phyloP scores from a whole-genome alignment of 2,797 vertebrate species.

The Poecilia picta region DNA sequence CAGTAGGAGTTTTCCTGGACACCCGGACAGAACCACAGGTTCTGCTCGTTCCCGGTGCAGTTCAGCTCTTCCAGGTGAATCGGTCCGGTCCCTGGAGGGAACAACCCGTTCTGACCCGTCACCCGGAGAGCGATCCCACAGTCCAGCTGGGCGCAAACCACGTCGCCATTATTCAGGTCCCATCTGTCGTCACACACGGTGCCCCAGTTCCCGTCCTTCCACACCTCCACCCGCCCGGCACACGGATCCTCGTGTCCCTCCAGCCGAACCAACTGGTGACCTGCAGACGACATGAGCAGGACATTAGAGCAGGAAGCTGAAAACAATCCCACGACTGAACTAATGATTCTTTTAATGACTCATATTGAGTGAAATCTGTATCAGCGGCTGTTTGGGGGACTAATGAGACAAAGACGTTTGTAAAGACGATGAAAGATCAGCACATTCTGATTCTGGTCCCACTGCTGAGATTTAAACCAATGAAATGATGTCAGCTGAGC shows the following conservation, averaged over 20 bases:
- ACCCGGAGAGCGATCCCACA: conserved; percentile 74
- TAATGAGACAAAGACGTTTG: conserved; percentile 14
- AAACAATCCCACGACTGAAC: too few relatives aligned
- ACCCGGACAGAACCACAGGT: conserved; percentile 73
- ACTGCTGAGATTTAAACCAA: too few relatives aligned
- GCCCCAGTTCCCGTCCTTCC: conserved; percentile 62
- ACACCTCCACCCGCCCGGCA: conserved; percentile 78
- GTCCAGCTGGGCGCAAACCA: conserved; percentile 76
- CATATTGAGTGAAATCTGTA: too few relatives aligned
- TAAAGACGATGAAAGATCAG: too few relatives aligned
- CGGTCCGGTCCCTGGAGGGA: conserved; percentile 21
- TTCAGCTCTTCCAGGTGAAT: conserved; percentile 76
- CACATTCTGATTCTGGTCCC: too few relatives aligned
- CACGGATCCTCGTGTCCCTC: conserved; percentile 57
- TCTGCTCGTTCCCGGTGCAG: conserved; percentile 73
- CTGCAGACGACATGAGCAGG: too few relatives aligned
- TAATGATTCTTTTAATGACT: too few relatives aligned
- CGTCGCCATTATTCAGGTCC: conserved; percentile 66
- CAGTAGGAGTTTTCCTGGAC: conserved; percentile 57
- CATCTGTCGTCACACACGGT: conserved; percentile 80
- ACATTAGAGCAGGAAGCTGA: too few relatives aligned
- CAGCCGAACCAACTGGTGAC: conserved; percentile 25
- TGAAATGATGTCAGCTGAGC: too few relatives aligned
- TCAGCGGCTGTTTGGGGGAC: background rate
- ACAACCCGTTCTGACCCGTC: conserved; percentile 66